Evolutionary conservation across 2,113 vertebrate genomes (phyloP), one percentile per base, ranked within the genome.

Genomic region (Zosterops lateralis): DNA sequence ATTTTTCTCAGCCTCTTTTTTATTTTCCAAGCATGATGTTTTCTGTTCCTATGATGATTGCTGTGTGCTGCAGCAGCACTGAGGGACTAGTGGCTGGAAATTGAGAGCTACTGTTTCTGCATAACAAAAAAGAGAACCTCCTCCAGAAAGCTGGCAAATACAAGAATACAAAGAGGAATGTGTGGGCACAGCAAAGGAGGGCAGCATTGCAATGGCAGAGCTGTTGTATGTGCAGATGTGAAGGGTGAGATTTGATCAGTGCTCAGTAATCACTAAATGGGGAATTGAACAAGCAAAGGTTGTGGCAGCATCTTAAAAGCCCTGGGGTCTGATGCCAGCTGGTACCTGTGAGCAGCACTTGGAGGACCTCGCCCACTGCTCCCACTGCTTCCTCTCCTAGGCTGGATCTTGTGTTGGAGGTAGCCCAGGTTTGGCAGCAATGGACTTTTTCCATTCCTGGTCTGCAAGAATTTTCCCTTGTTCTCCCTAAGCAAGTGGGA

Each of bases 141-240:
- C 68, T 44, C 21, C 70, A 79, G 62, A 48, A 71, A 78, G 47
- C 34, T 87, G 84, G 31, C 34, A 84, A 67, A 40, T 34, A 26
- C 20, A 66, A 20, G 56, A 54, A 7, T 9, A 7, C 0, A n/a
- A 51, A 62, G 44, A 44, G 16, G 15, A 14, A 40, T 0, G 3
- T 53, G 44, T 25, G 50, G 38, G 34, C 38, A 64, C 40, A 58
- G 4, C 15, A 62, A 38, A 80, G 44, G 29, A 64, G 68, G 77
- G 51, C n/a, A 51, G 56, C 1, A 1, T 9, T 31, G 34, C 19
- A 32, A 6, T 0, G 1, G 26, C 50, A 42, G 3, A 0, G 1
- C 25, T 34, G 7, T 14, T 36, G 22, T 14, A 31, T 0, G 0
- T 70, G 79, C 20, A 58, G 5, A 48, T 42, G 44, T n/a, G 45